A percentile compares a stretch with the other conserved stretches of the same genome.
These are phyloP conservation scores for Stenotaenia linearis DNA, from an alignment of 2,888 invertebrate genomes.

Conservation along the genomic window DNA sequence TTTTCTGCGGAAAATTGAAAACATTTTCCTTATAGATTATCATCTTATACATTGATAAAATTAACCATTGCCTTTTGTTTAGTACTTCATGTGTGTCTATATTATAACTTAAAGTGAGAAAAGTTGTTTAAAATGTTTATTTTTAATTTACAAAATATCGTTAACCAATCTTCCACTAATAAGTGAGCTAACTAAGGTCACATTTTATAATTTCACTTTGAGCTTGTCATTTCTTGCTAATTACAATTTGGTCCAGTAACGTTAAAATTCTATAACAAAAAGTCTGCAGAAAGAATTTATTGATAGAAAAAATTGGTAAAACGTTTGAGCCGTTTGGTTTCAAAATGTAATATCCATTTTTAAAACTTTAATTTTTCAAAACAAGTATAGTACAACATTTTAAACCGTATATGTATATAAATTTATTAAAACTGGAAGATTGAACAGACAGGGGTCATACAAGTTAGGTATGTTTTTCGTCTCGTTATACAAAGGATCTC, in stretches of 20 bases:
- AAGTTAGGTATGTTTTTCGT: not conserved
- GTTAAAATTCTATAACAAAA: too few species aligned
- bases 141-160: not conserved
- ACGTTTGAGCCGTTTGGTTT: not conserved
- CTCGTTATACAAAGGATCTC: not conserved
- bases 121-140: not conserved
- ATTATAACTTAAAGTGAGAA: not conserved
- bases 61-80: too few species aligned
- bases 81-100: too few species aligned
- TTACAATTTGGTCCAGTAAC: too few species aligned
- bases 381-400: not conserved
- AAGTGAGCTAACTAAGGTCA: not conserved
- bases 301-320: too few species aligned
- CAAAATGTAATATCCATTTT: too few species aligned
- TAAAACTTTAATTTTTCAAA: not conserved
- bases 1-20: too few species aligned
- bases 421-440: not conserved
- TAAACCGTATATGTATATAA: not conserved
- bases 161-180: not conserved
- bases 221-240: too few species aligned
- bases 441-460: not conserved
- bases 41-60: too few species aligned
- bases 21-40: too few species aligned
- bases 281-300: too few species aligned
- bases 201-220: too few species aligned